Percentiles rank a stretch among this genome's conserved stretches.
Evolutionary conservation across 2,113 vertebrate species (phyloP).

Genomic region (Notechis scutatus): DNA sequence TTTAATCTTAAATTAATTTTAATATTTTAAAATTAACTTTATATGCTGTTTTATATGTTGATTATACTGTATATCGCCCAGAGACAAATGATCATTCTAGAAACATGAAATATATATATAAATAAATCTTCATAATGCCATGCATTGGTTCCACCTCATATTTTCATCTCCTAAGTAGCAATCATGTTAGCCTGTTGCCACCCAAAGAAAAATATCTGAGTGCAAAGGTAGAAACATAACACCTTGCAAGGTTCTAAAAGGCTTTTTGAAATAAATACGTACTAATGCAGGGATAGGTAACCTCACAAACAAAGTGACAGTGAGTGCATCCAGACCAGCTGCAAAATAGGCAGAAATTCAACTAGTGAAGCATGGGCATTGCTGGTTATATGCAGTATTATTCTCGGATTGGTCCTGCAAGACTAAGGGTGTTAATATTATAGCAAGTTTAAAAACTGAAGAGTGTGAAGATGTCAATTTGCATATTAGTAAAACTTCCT

Average conservation of each 20-base stretch:
- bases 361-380: not conserved
- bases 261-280: not conserved
- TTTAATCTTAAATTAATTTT: not conserved
- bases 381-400: not conserved
- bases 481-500: not conserved
- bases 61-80: not conserved
- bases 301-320: not conserved
- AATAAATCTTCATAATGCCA: not conserved
- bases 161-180: not conserved
- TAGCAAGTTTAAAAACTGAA: not conserved
- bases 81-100: not conserved
- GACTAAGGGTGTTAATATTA: not conserved
- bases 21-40: not conserved
- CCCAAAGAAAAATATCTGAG: not conserved
- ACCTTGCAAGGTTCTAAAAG: not conserved
- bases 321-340: not conserved
- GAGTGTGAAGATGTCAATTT: not conserved
- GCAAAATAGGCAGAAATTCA: not conserved
- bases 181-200: not conserved
- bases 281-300: not conserved
- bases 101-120: not conserved
- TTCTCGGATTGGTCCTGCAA: not conserved
- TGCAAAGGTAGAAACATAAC: not conserved
- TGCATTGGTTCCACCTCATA: not conserved
- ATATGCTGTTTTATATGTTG: not conserved